phyloP scores from a whole-genome alignment of 2,888 invertebrate genomes.

The Dryadula phaetusa region DNA sequence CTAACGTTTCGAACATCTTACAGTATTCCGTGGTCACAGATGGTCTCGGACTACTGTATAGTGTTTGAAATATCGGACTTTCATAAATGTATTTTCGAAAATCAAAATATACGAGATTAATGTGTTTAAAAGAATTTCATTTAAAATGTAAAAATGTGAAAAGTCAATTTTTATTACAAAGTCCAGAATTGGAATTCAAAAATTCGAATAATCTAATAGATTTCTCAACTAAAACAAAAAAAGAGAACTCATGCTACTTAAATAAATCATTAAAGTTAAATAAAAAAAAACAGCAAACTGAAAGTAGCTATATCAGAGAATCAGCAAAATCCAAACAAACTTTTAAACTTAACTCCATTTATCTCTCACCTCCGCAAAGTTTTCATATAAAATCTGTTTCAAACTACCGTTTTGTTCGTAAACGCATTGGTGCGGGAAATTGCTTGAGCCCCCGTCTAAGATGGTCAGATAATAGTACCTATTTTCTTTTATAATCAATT shows the following conservation, averaged over 20 bases:
- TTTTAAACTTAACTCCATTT: slow-evolving; percentile 32
- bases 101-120: no score
- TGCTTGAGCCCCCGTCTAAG: slow-evolving; percentile 52
- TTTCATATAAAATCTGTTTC: slow-evolving; percentile 52
- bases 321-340: slow-evolving; percentile 24
- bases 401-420: slow-evolving; percentile 50
- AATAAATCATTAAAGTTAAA: slow-evolving; percentile 22
- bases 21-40: no score
- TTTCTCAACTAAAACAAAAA: neutral
- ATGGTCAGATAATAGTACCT: slow-evolving; percentile 45
- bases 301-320: neutral
- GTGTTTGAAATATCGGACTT: no score
- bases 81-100: no score
- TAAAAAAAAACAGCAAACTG: slow-evolving; percentile 13
- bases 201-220: no score
- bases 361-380: slow-evolving; percentile 48
- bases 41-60: no score
- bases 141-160: no score
- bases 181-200: no score
- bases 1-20: no score
- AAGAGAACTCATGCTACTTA: neutral
- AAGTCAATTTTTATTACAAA: no score
- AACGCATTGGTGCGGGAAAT: slow-evolving; percentile 54
- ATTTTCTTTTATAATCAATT: slow-evolving; percentile 26
- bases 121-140: no score